phyloP scores from a whole-genome alignment of 2,888 invertebrate genomes.

The Pyrgus malvae region DNA sequence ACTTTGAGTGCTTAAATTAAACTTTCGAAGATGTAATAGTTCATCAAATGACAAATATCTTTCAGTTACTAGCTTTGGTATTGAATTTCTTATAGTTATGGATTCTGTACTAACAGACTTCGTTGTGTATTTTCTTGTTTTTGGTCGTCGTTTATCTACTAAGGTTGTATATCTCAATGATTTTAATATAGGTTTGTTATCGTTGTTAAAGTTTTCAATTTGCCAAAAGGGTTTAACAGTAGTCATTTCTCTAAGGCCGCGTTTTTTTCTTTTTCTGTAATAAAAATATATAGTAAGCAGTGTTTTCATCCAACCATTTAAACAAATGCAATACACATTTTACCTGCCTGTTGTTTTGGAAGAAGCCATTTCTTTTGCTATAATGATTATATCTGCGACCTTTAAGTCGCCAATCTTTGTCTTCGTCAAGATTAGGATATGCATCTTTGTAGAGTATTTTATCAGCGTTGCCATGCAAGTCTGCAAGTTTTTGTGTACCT shows the following conservation, averaged over 20 bases:
- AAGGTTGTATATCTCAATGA: conserved; percentile 63
- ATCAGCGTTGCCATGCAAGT: neutral
- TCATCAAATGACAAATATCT: conserved; percentile 75
- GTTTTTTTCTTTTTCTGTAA: conserved; percentile 53
- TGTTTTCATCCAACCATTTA: conserved; percentile 35
- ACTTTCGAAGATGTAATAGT: conserved; percentile 65
- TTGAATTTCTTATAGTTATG: conserved; percentile 53
- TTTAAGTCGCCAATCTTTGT: neutral
- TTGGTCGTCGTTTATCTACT: conserved; percentile 40
- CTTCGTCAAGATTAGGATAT: neutral
- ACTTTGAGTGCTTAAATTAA: conserved; percentile 42
- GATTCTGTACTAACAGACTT: conserved; percentile 50
- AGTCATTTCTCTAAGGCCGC: too few species aligned
- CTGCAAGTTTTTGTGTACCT: conserved; percentile 28
- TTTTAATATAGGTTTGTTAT: conserved; percentile 48
- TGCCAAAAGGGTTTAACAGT: conserved; percentile 63
- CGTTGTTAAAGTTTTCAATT: conserved; percentile 48
- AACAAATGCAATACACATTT: conserved; percentile 27
- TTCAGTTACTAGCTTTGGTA: conserved; percentile 49
- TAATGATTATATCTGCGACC: conserved; percentile 31
- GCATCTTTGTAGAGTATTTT: neutral
- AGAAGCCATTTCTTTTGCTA: conserved; percentile 36
- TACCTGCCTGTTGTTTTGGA: conserved; percentile 45
- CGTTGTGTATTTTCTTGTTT: conserved; percentile 32
- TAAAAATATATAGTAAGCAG: conserved; percentile 40